Conservation (phyloP, 2,888 invertebrate species). For the Leucophenga maculata region DNA sequence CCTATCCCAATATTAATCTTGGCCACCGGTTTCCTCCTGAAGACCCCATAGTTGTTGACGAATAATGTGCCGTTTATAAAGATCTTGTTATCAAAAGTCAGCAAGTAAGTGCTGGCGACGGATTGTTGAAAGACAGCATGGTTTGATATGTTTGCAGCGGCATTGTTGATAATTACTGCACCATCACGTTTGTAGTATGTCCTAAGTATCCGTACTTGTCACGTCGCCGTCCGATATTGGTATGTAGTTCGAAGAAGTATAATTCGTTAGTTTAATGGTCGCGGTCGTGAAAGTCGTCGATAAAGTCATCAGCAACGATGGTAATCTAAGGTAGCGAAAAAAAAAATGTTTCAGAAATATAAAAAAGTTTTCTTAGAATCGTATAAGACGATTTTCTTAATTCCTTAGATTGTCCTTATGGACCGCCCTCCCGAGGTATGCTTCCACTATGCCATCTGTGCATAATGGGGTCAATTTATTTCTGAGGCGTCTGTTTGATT, state of each 20-base stretch:
- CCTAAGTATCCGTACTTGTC: slow-evolving; percentile 27
- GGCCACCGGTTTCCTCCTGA: too few relatives aligned
- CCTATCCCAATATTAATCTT: too few relatives aligned
- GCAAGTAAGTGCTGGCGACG: not conserved
- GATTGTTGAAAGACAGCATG: not conserved
- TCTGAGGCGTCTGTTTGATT: not conserved
- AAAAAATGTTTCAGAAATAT: not conserved
- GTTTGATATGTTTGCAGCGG: not conserved
- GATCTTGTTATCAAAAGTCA: not conserved
- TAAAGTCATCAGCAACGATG: not conserved
- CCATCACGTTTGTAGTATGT: slow-evolving; percentile 25
- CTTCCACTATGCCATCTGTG: too few relatives aligned
- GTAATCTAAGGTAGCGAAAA: not conserved
- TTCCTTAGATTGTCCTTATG: not conserved
- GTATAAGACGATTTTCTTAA: not conserved
- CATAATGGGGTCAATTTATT: too few relatives aligned
- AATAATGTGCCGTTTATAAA: not conserved
- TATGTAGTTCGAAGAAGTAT: slow-evolving; percentile 13
- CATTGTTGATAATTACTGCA: not conserved
- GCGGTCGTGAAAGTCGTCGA: not conserved
- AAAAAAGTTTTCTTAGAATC: too few relatives aligned
- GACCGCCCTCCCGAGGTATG: not conserved
- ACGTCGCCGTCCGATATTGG: slow-evolving; percentile 28
- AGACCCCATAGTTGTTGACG: not conserved
- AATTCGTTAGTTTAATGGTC: not conserved